These are phyloP conservation scores for Gymnodraco acuticeps DNA, from an alignment of 2,797 vertebrate genomes.

Conservation along the genomic window DNA sequence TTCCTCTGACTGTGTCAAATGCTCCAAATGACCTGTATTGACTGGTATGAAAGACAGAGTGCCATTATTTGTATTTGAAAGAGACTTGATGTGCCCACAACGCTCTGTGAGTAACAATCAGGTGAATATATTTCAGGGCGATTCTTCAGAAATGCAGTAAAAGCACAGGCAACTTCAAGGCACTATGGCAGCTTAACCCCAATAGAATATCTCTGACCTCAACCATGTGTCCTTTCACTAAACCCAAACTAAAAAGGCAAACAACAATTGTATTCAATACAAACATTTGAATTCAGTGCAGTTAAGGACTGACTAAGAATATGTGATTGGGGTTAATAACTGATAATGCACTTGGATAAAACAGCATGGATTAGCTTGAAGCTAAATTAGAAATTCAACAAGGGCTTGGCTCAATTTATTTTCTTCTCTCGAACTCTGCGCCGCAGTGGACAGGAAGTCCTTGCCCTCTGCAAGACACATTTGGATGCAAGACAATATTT, in stretches of 20 bases:
- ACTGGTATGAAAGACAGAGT: conserved; percentile 34
- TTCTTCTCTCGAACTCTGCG: neutral
- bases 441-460: neutral
- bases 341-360: neutral
- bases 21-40: conserved; percentile 45
- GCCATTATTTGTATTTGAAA: conserved; percentile 44
- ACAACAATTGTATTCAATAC: too few species aligned
- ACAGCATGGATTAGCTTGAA: neutral
- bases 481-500: neutral
- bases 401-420: neutral
- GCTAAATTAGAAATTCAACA: neutral
- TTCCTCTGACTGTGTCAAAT: conserved; percentile 35
- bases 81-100: conserved; percentile 24
- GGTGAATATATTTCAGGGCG: conserved; percentile 27
- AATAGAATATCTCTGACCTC: conserved; percentile 12
- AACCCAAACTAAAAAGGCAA: too few species aligned
- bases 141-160: conserved; percentile 23
- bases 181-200: neutral
- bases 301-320: neutral
- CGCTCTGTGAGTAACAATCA: conserved; percentile 39
- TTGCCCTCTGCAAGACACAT: neutral
- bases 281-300: neutral
- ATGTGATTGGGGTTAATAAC: neutral
- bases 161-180: neutral
- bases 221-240: neutral